Evolutionary conservation across 2,113 vertebrate species (phyloP).

Genomic region (Gracilinanus agilis): DNA sequence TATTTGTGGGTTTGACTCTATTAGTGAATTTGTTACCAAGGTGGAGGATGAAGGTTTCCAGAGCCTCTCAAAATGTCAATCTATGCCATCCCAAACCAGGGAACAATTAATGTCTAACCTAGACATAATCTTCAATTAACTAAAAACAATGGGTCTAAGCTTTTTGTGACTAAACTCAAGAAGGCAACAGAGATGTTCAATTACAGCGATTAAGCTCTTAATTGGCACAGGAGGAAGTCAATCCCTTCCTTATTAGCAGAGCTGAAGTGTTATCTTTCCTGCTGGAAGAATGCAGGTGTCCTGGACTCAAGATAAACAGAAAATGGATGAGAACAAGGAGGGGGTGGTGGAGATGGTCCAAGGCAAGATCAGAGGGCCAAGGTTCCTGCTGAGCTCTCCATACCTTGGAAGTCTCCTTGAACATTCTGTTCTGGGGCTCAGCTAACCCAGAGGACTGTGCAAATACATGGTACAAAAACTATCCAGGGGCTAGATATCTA

Average conservation of each 20-base stretch:
- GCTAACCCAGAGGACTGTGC: slow-evolving; percentile 23
- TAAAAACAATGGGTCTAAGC: not conserved
- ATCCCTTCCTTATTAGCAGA: not conserved
- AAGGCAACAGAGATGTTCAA: not conserved
- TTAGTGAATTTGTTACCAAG: not conserved
- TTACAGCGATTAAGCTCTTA: not conserved
- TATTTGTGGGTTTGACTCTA: not conserved
- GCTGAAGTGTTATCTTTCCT: slow-evolving; percentile 48
- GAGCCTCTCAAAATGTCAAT: not conserved
- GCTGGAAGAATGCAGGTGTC: slow-evolving; percentile 54
- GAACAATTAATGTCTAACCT: not conserved
- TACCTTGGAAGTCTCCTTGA: not conserved
- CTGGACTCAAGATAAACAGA: slow-evolving; percentile 60
- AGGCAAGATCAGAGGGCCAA: not conserved
- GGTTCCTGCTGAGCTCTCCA: rapidly evolving
- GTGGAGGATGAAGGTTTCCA: not conserved
- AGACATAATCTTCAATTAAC: not conserved
- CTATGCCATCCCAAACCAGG: not conserved
- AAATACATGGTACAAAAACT: slow-evolving; percentile 22
- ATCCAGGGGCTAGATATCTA: not conserved
- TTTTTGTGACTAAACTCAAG: not conserved
- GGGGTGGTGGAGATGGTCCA: not conserved
- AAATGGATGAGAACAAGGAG: slow-evolving; percentile 11
- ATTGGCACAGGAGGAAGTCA: not conserved
- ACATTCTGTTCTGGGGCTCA: slow-evolving; percentile 54